Base-by-base conservation (phyloP, 30 jellyfish, hydroid and myxozoan genomes). In the Pelagia noctiluca region DNA sequence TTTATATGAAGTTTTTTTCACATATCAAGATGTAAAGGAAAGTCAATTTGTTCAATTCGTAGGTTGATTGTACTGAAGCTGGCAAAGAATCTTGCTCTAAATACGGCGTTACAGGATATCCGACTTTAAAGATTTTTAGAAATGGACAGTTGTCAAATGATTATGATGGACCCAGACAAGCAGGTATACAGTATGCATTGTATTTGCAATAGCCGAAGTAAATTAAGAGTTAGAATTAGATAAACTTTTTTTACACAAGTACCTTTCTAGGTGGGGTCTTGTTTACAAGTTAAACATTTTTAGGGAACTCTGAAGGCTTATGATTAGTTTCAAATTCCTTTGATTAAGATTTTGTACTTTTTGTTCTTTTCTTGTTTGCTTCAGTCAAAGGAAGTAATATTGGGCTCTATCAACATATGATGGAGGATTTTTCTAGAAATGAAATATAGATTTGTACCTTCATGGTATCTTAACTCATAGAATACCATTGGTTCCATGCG, bases 1-100 rank as follows among this genome's bases (percentile, higher is more conserved):
- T 21, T 57, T 4, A 4, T 4, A 57, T 42, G 8, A 8, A 5
- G 8, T 13, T 26, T 26, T 7, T 31, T 4, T 26, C 7, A 7
- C 65, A 7, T 31, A 26, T 18, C 4, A 25, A 67, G 34, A 3
- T 35, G 63, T 18, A 18, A 21, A 4, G 8, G 28, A 5, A 10
- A 32, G 50, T 83, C 22, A 0, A 26, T 23, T 66, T 35, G 8
- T 35, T 0, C 66, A 29, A n/a, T 5, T 67, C 13, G 53, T 35
- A 93, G 97, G 97, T 94, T 70, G 99, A 94, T 70, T 94, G 99
- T 71, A 92, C 96, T 75, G 97, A 92, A 24, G 96, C 80, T 30
- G 99, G 99, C 16, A 88, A 89, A 48, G 96, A 88, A 30, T 46
- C 90, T 19, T 94, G 99, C 71, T 57, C 84, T 31, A 77, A 88